Conservation (phyloP, 2,888 invertebrate species). For the Julus scandinavius region DNA sequence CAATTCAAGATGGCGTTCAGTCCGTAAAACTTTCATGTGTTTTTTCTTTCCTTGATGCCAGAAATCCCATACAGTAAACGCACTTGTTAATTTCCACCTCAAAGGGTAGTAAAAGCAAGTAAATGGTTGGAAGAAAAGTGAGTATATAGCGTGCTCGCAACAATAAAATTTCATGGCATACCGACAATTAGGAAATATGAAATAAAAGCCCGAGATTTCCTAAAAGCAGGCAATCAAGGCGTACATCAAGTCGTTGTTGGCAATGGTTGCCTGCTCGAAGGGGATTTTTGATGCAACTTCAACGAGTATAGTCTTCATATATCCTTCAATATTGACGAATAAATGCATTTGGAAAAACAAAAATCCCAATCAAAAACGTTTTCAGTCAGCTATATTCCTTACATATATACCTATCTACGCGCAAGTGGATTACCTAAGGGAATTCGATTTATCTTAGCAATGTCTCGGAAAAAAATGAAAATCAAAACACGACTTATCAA, state of each 20-base stretch:
- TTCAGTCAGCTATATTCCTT: constrained; percentile 15
- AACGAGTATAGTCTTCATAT: background rate
- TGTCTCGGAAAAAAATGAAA: constrained; percentile 6
- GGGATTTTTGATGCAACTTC: background rate
- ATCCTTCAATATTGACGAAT: background rate
- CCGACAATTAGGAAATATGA: background rate
- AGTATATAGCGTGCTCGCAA: background rate
- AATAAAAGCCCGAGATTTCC: constrained; percentile 6
- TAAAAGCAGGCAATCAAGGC: constrained; percentile 12
- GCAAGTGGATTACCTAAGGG: background rate
- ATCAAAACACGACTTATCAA: constrained; percentile 36
- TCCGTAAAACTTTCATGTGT: background rate
- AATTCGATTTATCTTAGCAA: constrained; percentile 23
- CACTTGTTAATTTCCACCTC: background rate
- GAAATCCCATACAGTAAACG: background rate
- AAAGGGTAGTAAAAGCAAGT: background rate
- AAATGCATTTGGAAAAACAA: background rate
- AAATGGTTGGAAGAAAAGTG: background rate
- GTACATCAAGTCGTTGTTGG: background rate
- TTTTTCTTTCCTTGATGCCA: background rate
- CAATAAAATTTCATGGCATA: background rate
- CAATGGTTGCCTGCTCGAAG: background rate
- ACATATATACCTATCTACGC: background rate
- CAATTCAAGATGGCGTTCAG: background rate
- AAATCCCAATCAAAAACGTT: constrained; percentile 32